Evolutionary conservation across 2,888 invertebrate genomes (phyloP).

Genomic region (Himalopsyche kuldschensis): DNA sequence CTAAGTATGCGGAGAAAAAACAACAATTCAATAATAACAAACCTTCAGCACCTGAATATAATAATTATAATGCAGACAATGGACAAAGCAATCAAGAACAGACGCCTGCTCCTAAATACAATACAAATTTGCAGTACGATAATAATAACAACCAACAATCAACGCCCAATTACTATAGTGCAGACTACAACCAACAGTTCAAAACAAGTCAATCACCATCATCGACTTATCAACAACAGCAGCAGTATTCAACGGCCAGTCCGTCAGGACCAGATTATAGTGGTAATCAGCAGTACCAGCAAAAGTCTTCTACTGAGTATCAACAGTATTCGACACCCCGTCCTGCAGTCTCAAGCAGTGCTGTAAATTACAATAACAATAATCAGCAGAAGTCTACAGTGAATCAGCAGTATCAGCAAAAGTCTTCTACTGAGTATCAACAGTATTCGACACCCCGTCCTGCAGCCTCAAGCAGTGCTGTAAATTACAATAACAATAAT

Average conservation of each 20-base stretch:
- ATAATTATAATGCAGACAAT: constrained; percentile 28
- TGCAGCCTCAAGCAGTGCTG: constrained; percentile 24
- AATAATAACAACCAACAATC: constrained; percentile 37
- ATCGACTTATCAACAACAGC: constrained; percentile 21
- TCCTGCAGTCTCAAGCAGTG: constrained; percentile 24
- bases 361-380: constrained; percentile 37
- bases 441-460: constrained; percentile 27
- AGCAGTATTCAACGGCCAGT: constrained; percentile 25
- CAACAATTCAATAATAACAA: constrained; percentile 29
- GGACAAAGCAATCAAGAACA: constrained; percentile 31
- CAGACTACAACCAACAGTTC: constrained; percentile 29
- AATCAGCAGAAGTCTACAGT: constrained; percentile 35
- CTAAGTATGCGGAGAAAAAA: constrained; percentile 31
- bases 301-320: constrained; percentile 43
- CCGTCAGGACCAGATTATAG: constrained; percentile 5
- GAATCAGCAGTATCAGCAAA: constrained; percentile 47
- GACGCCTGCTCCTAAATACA: constrained; percentile 36
- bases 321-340: constrained; percentile 25
- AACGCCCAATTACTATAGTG: constrained; percentile 31
- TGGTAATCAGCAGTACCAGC: constrained; percentile 46
- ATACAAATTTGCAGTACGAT: constrained; percentile 37
- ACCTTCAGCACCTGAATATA: constrained; percentile 39
- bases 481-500: constrained; percentile 36
- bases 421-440: constrained; percentile 42
- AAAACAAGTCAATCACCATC: constrained; percentile 30